These are phyloP conservation scores for Pyrocoelia pectoralis DNA, from an alignment of 2,888 invertebrate species.

Conservation along the genomic window DNA sequence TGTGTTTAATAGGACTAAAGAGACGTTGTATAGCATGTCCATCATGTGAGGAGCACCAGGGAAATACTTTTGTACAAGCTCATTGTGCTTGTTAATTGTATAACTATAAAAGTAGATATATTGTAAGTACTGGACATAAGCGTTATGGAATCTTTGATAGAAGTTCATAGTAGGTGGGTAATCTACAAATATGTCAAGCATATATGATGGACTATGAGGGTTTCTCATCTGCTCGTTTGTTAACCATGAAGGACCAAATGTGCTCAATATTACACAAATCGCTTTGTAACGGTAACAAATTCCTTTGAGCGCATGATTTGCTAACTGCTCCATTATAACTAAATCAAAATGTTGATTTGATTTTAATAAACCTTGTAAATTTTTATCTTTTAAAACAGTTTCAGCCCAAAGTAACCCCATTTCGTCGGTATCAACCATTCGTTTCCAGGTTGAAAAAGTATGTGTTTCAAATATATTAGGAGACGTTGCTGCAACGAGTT, in stretches of 20 bases:
- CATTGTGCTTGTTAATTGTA: conserved; percentile 42
- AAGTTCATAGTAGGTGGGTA: conserved; percentile 62
- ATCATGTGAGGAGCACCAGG: conserved; percentile 45
- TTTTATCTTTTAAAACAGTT: conserved; percentile 50
- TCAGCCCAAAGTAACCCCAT: conserved; percentile 8
- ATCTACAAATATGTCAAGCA: conserved; percentile 59
- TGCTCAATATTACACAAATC: conserved; percentile 53
- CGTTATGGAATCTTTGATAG: conserved; percentile 63
- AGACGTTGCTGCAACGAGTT: no score
- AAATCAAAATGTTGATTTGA: conserved; percentile 54
- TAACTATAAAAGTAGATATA: conserved; percentile 43
- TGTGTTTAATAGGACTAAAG: conserved; percentile 49
- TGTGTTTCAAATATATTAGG: background rate
- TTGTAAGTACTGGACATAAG: conserved; percentile 46
- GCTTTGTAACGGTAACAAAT: conserved; percentile 51
- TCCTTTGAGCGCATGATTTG: conserved; percentile 60
- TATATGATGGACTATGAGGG: conserved; percentile 61
- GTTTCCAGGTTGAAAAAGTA: background rate
- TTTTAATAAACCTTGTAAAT: conserved; percentile 50
- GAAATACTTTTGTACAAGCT: conserved; percentile 46
- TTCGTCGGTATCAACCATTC: conserved; percentile 33
- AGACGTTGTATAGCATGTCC: conserved; percentile 44
- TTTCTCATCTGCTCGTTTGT: conserved; percentile 61
- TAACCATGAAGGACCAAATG: conserved; percentile 56
- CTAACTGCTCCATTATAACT: conserved; percentile 58